Base-by-base conservation (phyloP, 2,888 invertebrate genomes). In the Microchrysa polita region DNA sequence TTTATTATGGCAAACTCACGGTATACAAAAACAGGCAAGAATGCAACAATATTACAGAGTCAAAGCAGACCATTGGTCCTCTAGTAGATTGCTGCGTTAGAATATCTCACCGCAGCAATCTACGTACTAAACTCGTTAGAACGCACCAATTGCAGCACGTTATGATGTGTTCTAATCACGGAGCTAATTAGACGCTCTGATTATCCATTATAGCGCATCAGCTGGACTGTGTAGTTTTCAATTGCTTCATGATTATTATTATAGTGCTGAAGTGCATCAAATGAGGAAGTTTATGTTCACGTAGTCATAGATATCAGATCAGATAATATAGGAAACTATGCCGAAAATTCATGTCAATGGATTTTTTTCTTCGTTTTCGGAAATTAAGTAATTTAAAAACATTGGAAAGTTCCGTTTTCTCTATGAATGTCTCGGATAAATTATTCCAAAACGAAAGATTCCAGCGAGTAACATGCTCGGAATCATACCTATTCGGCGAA, bases 121-220 rank as follows among this genome's bases (percentile, higher is more conserved):
- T 69, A 40, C n/a, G n/a, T n/a, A n/a, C 55, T n/a, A 40, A 69
- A 23, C 69, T 57, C 57, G 57, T 57, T 57, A 69, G 69, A 57
- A 57, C 57, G n/a, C 20, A 69, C 55, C 10, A 34, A 40, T 34
- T 18, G 18, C 55, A 10, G 44, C 16, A 57, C 57, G 55, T 27
- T 42, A 57, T 57, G 23, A 34, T 69, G 57, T 57, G 69, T 69
- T 69, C 55, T 69, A 57, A 69, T 69, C 55, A 69, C 23, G 57
- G 57, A 57, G 57, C 69, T 69, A 69, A 69, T 69, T 69, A 69
- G 57, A 23, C 34, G 69, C 69, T 69, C 69, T 57, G 69, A 69
- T 69, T 69, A 55, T 55, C 55, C 57, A 55, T 55, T 20, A 69
- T 14, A 40, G n/a, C 9, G 48, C 44, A 12, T 1, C 44, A 14